These are phyloP conservation scores for Siphonodentalium dalli DNA, from an alignment of 2,888 invertebrate species.

Conservation along the genomic window DNA sequence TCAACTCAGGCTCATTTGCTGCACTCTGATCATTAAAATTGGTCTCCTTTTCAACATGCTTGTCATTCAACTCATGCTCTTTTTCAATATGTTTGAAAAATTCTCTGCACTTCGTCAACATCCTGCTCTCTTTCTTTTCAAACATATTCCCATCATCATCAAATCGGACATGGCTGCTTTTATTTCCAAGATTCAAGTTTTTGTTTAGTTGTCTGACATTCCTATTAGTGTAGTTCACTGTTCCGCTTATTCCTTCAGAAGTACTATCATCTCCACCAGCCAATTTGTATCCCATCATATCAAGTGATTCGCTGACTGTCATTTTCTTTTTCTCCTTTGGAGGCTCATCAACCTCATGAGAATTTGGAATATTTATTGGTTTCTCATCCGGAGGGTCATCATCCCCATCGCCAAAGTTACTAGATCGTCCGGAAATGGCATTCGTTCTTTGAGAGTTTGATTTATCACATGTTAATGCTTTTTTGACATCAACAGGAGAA, in stretches of 20 bases:
- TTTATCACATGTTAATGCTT: too few relatives aligned
- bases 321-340: constrained; percentile 15
- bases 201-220: constrained; percentile 31
- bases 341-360: constrained; percentile 26
- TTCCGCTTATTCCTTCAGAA: constrained; percentile 22
- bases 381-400: constrained; percentile 41
- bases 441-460: not conserved
- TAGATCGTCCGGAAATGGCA: not conserved
- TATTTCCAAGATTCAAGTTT: constrained; percentile 38
- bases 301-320: constrained; percentile 20
- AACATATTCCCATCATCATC: constrained; percentile 45
- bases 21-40: too few relatives aligned
- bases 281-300: constrained; percentile 33
- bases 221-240: constrained; percentile 42
- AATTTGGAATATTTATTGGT: constrained; percentile 31
- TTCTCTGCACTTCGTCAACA: too few relatives aligned
- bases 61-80: too few relatives aligned
- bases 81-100: too few relatives aligned
- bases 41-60: too few relatives aligned
- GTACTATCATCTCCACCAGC: not conserved
- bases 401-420: constrained; percentile 27
- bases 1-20: too few relatives aligned
- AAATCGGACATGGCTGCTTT: constrained; percentile 41
- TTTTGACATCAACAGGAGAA: too few relatives aligned
- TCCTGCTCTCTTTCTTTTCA: constrained; percentile 30